Evolutionary conservation across 2,888 invertebrate species (phyloP), one percentile per base, ranked within the genome.

Genomic region (Rapana venosa): DNA sequence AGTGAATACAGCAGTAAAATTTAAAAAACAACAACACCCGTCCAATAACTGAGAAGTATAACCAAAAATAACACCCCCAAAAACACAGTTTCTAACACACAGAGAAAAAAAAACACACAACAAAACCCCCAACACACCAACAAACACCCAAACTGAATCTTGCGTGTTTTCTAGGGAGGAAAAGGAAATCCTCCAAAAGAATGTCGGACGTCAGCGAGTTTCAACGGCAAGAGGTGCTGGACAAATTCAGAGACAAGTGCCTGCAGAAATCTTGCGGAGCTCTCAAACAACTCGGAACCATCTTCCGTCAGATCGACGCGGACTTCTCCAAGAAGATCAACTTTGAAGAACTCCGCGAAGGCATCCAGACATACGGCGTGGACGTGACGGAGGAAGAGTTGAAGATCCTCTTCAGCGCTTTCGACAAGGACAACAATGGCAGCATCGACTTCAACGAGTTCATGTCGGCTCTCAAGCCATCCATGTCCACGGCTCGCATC

Each of bases 391-490:
- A 94, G 66, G 92, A 93, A 1, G 94, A 95, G 13, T 81, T 95
- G n/a, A 91, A 91, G 20, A 79, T 92, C 20, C 90, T 95, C 56
- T 95, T 95, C 91, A 81, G 90, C 6, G 92, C 93, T 0, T 93
- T 95, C 88, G 95, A 95, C 91, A 93, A 91, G 74, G 95, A 95
- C 91, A 91, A 92, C 20, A 94, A 93, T 90, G 92, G 92, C 20
- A 91, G 92, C n/a, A 93, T 95, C 66, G 95, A 95, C 87, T 95
- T 95, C 91, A 90, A 91, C 35, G 95, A 95, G 91, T 94, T 95
- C 87, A 93, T 95, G 87, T 79, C 92, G 30, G 92, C 93, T 61
- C 92, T 95, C 30, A 92, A 94, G 56, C 95, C 95, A 32, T 92
- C 94, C 15, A 93, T 95, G 94, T 90, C 92, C 5, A 86, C 90